These are phyloP conservation scores for Lacerta bilineata DNA, from an alignment of 2,797 vertebrate genomes.

Conservation along the genomic window DNA sequence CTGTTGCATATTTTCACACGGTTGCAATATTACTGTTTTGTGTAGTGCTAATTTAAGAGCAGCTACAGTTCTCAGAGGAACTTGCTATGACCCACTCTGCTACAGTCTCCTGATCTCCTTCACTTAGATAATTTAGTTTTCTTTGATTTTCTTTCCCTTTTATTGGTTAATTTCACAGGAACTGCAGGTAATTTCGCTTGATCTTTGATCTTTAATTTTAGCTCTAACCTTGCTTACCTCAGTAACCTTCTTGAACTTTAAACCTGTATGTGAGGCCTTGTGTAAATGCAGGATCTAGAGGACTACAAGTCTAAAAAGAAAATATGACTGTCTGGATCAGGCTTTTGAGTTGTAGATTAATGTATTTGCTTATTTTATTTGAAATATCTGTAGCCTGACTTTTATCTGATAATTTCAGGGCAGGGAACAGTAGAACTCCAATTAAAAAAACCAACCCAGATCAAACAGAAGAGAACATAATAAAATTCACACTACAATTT, in stretches of 20 bases:
- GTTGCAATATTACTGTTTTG: slow-evolving; percentile 23
- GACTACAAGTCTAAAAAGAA: background rate
- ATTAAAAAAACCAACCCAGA: too few relatives aligned
- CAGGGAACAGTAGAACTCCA: too few relatives aligned
- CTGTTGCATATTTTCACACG: slow-evolving; percentile 14
- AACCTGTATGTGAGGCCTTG: background rate
- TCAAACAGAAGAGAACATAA: background rate
- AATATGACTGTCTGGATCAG: background rate
- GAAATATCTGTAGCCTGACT: too few relatives aligned
- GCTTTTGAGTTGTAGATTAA: background rate
- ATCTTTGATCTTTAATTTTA: background rate
- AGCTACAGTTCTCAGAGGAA: slow-evolving; percentile 26
- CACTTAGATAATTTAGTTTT: background rate
- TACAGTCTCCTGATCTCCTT: slow-evolving; percentile 2
- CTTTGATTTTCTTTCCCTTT: background rate
- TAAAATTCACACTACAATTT: background rate
- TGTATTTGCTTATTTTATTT: background rate
- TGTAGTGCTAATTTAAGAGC: slow-evolving; percentile 32
- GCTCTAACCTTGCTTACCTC: background rate
- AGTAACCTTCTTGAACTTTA: background rate
- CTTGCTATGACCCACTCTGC: background rate
- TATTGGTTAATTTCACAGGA: slow-evolving; percentile 9
- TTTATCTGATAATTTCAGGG: background rate
- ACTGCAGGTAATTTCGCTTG: background rate
- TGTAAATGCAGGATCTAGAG: background rate